Evolutionary conservation across 2,797 vertebrate species (phyloP).

Genomic region (Dicrostonyx torquatus): DNA sequence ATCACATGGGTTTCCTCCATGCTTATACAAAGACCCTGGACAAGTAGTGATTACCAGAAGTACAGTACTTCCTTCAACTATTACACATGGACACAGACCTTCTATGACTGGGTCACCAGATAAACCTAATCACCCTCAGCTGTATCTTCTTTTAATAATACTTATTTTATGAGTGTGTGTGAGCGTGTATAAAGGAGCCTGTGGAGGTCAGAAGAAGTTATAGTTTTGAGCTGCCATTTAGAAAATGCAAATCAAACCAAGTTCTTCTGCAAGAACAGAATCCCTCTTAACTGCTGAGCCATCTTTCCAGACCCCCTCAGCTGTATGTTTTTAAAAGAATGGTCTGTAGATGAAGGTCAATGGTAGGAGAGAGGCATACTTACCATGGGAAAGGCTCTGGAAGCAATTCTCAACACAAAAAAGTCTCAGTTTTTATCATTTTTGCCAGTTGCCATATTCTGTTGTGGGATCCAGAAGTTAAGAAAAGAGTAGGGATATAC

Average conservation of each 20-base stretch:
- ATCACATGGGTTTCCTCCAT: not conserved
- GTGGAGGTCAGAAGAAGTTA: not conserved
- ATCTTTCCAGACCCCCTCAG: not conserved
- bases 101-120: not conserved
- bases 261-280: not conserved
- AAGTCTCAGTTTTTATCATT: not conserved
- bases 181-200: not conserved
- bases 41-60: conserved; percentile 29
- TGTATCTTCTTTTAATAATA: not conserved
- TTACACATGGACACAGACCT: conserved; percentile 22
- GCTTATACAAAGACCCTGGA: not conserved
- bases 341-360: not conserved
- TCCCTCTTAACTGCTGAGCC: not conserved
- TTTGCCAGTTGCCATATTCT: conserved; percentile 15
- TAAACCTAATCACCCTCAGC: conserved; percentile 39
- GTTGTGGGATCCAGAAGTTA: conserved; percentile 1
- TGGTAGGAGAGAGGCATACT: not conserved
- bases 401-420: not conserved
- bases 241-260: not conserved
- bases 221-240: not conserved
- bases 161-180: not conserved
- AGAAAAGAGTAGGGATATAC: not conserved
- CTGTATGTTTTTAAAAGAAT: not conserved
- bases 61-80: conserved; percentile 19
- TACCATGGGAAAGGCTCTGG: not conserved